Base-by-base conservation (phyloP, 2,888 invertebrate species). In the Salpingus planirostris region DNA sequence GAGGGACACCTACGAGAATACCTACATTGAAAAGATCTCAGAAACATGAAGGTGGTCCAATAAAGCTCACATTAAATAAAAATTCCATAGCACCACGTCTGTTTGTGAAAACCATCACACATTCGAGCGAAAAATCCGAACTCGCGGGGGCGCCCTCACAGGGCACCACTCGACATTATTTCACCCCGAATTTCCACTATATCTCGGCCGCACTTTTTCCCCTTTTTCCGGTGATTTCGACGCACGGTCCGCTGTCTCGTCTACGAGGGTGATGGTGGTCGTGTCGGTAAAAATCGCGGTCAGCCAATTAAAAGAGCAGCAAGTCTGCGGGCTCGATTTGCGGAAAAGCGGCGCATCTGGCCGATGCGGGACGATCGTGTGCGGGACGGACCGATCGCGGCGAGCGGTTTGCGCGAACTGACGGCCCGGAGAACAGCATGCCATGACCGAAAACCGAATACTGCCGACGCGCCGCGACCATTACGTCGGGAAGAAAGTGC, bases 1-100 rank as follows among this genome's bases (percentile, higher is more conserved):
- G 49, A 48, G 5, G 4, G 10, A 54, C 53, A 55, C 56, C 55
- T 54, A 56, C 55, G 52, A n/a, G n/a, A 55, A 48, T 50, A 59
- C 59, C 50, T 59, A 59, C 59, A 55, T 55, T 55, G 56, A 51
- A 54, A 53, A 51, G 55, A 54, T 47, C 51, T 59, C 56, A 55
- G 50, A 50, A 53, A 54, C 59, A 59, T 59, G 54, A 52, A 58
- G 57, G 56, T 56, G 59, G 57, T 53, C 54, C 53, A 47, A 54
- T 50, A 44, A 44, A 42, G 54, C 50, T 54, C 52, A 52, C 55
- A 52, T 55, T 47, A 46, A 49, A 52, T 53, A 53, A 50, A 50
- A 51, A 50, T 51, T 51, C 52, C 55, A 54, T 54, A 54, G 51
- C 51, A 54, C 50, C 51, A 49, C 48, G 49, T 49, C 48, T 50